A percentile compares a stretch with the other conserved stretches of the same genome.
These are phyloP conservation scores for Sebastes dallii DNA, from an alignment of 2,797 vertebrate species.

Conservation along the genomic window DNA sequence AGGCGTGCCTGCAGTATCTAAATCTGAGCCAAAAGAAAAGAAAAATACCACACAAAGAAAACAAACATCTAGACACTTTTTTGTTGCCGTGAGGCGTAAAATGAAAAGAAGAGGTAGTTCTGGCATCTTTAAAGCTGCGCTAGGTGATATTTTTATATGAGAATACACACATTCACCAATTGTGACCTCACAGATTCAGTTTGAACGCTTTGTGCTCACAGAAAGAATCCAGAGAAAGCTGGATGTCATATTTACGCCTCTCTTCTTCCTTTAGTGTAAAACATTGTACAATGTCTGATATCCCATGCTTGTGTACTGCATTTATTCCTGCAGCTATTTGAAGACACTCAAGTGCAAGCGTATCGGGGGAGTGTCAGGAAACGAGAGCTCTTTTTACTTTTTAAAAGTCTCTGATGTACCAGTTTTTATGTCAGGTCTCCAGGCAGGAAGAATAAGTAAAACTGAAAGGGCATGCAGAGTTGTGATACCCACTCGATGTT, in stretches of 20 bases:
- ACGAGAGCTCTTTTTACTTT: not conserved
- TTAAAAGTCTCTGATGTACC: constrained; percentile 13
- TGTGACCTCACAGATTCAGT: not conserved
- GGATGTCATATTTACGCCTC: not conserved
- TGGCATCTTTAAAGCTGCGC: not conserved
- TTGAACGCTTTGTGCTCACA: not conserved
- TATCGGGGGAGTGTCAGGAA: not conserved
- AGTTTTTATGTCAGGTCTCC: constrained; percentile 6
- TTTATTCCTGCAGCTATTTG: not conserved
- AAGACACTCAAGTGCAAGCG: not conserved
- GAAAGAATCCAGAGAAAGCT: not conserved
- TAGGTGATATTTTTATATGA: not conserved
- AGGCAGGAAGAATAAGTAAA: constrained; percentile 7
- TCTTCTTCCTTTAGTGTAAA: not conserved
- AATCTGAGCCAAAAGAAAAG: not conserved
- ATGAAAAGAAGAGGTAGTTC: not conserved
- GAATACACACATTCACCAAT: not conserved
- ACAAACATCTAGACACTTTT: not conserved
- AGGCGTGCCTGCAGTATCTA: not conserved
- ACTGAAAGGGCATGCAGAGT: constrained; percentile 6
- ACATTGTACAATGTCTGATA: not conserved
- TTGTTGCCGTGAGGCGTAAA: not conserved
- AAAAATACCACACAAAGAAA: not conserved
- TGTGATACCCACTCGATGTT: constrained; percentile 2
- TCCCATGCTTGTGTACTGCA: not conserved